Conservation (phyloP, 2,888 invertebrate genomes). For the Cryptocheilus praepositus region DNA sequence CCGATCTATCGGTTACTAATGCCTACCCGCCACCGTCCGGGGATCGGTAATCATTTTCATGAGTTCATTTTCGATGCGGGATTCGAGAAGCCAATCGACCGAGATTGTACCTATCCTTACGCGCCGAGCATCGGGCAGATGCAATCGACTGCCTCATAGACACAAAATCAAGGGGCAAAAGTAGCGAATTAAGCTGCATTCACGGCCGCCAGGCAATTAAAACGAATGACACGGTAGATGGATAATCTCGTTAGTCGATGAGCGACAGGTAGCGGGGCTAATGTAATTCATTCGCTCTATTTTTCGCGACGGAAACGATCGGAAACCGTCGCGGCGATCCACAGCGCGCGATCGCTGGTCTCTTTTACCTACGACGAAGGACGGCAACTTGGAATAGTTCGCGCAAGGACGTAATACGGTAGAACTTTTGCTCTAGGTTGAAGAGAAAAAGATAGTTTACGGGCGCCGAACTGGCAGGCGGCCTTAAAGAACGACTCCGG, state of each 20-base stretch:
- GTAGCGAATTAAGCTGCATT: neutral
- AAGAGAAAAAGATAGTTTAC: constrained; percentile 23
- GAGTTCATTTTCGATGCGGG: constrained; percentile 41
- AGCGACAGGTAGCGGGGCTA: no score
- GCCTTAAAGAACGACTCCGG: constrained; percentile 23
- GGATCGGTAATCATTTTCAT: constrained; percentile 58
- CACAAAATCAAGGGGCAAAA: neutral
- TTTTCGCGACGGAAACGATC: no score
- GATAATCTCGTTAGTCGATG: no score
- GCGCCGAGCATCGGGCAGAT: neutral
- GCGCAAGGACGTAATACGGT: no score
- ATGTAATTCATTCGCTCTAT: no score
- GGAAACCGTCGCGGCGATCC: no score
- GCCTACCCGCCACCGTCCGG: constrained; percentile 43
- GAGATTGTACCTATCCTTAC: constrained; percentile 28
- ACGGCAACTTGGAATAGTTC: no score
- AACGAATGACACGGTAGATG: no score
- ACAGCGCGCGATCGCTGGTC: no score
- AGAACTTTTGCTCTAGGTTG: neutral
- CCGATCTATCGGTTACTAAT: constrained; percentile 60
- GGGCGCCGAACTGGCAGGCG: constrained; percentile 17
- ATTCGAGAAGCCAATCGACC: constrained; percentile 36
- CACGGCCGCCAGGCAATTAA: no score
- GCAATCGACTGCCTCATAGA: neutral
- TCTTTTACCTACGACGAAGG: no score